Percentiles rank a stretch among this genome's conserved stretches.
Conservation (phyloP, 1,140 invertebrate genomes). For the Phthorimaea operculella region DNA sequence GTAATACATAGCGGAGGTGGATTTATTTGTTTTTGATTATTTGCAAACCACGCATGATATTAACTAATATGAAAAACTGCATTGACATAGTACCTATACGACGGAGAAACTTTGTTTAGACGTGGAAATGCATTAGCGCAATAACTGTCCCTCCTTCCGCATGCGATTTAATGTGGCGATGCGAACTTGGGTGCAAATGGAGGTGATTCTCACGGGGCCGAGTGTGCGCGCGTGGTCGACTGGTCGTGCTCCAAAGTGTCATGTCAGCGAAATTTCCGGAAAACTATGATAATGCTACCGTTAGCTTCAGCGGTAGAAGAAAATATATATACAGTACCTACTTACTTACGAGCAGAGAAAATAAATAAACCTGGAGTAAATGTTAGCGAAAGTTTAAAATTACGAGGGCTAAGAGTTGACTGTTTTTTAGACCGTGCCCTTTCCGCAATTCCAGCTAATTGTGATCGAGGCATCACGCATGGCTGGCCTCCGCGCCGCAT, state of each 20-base stretch:
- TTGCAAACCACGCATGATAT: no score
- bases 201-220: slow-evolving; percentile 31
- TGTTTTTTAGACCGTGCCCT: background rate
- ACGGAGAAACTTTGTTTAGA: no score
- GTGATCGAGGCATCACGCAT: slow-evolving; percentile 23
- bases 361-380: no score
- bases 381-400: no score
- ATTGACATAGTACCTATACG: no score
- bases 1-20: no score
- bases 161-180: slow-evolving; percentile 19
- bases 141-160: slow-evolving; percentile 41
- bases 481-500: slow-evolving; percentile 12
- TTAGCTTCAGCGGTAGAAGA: no score
- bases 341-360: no score
- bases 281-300: background rate
- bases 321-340: no score
- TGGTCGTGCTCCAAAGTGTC: background rate
- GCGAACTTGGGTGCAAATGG: slow-evolving; percentile 25
- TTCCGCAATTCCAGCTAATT: slow-evolving; percentile 10
- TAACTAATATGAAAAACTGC: no score
- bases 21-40: no score
- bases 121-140: slow-evolving; percentile 21
- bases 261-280: background rate
- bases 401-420: no score
- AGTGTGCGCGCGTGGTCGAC: background rate